A percentile compares a stretch with the other conserved stretches of the same genome.
Conservation (phyloP, 2,888 invertebrate genomes). For the Mythimna ferrago region DNA sequence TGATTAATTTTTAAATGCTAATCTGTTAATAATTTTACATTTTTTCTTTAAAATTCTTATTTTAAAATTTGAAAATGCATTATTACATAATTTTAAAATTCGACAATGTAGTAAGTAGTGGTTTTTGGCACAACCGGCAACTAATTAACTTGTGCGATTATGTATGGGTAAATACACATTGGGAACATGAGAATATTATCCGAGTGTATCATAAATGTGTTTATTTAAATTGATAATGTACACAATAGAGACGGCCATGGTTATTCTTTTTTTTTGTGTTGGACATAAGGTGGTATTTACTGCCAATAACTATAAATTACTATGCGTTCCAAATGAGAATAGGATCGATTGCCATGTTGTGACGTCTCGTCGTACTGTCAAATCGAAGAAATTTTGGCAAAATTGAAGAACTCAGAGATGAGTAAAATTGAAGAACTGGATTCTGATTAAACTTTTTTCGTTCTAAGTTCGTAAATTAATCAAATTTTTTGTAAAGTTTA, state of each 20-base stretch:
- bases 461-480: too few species aligned
- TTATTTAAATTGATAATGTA: slow-evolving; percentile 7
- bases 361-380: too few species aligned
- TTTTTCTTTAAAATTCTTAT: background rate
- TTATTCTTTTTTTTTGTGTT: background rate
- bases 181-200: slow-evolving; percentile 46
- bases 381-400: too few species aligned
- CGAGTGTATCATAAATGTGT: background rate
- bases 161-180: slow-evolving; percentile 37
- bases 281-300: background rate
- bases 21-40: background rate
- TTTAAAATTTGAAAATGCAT: background rate
- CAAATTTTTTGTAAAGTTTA: too few species aligned
- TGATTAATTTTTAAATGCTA: background rate
- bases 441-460: too few species aligned
- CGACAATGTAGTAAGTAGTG: background rate
- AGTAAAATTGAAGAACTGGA: too few species aligned
- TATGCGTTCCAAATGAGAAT: too few species aligned
- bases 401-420: too few species aligned
- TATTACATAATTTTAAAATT: too few species aligned
- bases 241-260: slow-evolving; percentile 29
- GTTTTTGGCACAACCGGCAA: slow-evolving; percentile 11
- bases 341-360: too few species aligned
- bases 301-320: background rate
- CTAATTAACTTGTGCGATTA: slow-evolving; percentile 19